A percentile compares a stretch with the other conserved stretches of the same genome.
Evolutionary conservation across 64 coral and sea anemone genomes (phyloP).

Genomic region (Stylophora pistillata): DNA sequence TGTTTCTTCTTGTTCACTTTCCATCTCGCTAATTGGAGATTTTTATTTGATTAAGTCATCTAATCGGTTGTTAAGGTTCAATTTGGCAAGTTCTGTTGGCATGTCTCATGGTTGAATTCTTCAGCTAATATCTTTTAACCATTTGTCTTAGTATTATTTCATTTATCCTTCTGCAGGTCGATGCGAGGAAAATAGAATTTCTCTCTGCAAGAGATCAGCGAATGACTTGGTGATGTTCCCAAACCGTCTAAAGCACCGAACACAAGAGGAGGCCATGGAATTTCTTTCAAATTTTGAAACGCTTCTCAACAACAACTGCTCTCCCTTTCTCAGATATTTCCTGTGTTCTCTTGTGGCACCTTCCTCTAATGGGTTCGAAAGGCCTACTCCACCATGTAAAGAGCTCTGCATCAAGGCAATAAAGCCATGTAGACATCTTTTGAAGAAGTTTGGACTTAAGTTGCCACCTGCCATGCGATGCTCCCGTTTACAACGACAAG

Average conservation of each 20-base stretch:
- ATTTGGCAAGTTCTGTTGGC: too few relatives aligned
- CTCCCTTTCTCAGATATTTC: conserved; percentile 29
- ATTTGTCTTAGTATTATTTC: background rate
- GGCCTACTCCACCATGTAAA: conserved; percentile 11
- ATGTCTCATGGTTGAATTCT: too few relatives aligned
- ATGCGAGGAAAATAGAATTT: conserved; percentile 46
- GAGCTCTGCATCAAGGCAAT: conserved; percentile 5
- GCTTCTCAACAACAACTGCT: conserved; percentile 42
- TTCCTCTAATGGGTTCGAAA: background rate
- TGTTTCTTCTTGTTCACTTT: too few relatives aligned
- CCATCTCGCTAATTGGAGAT: too few relatives aligned
- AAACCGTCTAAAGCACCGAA: conserved; percentile 52
- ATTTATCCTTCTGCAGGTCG: background rate
- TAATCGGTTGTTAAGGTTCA: too few relatives aligned
- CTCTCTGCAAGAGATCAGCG: conserved; percentile 47
- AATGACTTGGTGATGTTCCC: conserved; percentile 58
- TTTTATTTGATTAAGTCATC: too few relatives aligned
- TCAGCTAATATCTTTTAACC: background rate
- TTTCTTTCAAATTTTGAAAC: background rate
- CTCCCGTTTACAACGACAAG: background rate
- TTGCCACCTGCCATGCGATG: background rate
- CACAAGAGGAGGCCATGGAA: conserved; percentile 38
- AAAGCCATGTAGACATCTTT: background rate
- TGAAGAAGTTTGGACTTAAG: background rate
- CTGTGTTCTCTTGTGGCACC: conserved; percentile 68